phyloP scores from a whole-genome alignment of 2,888 invertebrate genomes.

The Ophioninae sp. region DNA sequence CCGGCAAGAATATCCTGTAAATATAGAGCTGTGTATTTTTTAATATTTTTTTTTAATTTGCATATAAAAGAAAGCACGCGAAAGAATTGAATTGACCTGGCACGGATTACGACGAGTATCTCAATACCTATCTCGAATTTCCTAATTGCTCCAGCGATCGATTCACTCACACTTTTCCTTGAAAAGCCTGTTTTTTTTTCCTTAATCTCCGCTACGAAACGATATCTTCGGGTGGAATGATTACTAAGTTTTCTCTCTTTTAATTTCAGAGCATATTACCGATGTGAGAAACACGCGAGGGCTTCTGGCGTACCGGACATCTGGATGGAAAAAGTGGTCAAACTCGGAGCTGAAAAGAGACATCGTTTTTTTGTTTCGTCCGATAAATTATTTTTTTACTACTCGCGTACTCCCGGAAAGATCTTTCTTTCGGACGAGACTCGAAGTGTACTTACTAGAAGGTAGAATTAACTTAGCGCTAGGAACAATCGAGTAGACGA shows the following conservation, averaged over 20 bases:
- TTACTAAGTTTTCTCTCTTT: slow-evolving; percentile 8
- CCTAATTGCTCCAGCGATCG: not conserved
- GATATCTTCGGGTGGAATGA: not conserved
- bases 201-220: not conserved
- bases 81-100: not conserved
- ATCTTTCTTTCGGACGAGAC: not conserved
- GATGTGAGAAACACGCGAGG: slow-evolving; percentile 23
- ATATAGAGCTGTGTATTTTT: not conserved
- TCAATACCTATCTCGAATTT: too few species aligned
- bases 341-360: not conserved
- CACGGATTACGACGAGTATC: not conserved
- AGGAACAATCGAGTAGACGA: not conserved
- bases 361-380: not conserved
- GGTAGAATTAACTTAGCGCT: not conserved
- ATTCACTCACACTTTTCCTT: not conserved
- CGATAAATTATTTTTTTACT: not conserved
- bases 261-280: slow-evolving; percentile 44
- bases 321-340: not conserved
- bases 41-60: not conserved
- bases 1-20: not conserved
- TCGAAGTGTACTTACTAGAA: not conserved
- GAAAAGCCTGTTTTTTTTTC: not conserved
- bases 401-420: not conserved
- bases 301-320: not conserved
- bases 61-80: not conserved